These are phyloP conservation scores for Pongo pygmaeus DNA, from an alignment of 2,113 vertebrate species.

Conservation along the genomic window DNA sequence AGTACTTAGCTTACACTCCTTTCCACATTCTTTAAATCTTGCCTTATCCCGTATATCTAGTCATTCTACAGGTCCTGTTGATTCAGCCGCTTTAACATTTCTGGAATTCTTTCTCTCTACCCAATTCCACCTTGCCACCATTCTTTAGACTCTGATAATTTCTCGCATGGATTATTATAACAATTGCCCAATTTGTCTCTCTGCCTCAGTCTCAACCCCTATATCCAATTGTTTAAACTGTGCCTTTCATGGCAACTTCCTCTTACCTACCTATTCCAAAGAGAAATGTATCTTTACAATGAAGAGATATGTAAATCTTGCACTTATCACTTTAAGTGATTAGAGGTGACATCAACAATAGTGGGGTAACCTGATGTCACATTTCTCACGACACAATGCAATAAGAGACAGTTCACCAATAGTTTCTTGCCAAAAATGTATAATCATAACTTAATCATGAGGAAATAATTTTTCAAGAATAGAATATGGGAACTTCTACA, in stretches of 20 bases:
- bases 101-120: not conserved
- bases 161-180: not conserved
- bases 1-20: not conserved
- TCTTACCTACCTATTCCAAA: not conserved
- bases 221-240: not conserved
- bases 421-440: not conserved
- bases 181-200: not conserved
- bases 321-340: not conserved
- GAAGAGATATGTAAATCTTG: not conserved
- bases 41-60: not conserved
- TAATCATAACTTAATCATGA: conserved; percentile 15
- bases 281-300: not conserved
- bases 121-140: not conserved
- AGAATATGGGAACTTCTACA: not conserved
- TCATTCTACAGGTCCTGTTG: not conserved
- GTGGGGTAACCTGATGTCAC: not conserved
- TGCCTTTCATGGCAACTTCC: not conserved
- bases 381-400: not conserved
- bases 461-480: conserved; percentile 23
- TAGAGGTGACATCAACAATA: not conserved
- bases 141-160: not conserved
- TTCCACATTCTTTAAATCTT: not conserved
- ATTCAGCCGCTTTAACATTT: not conserved
- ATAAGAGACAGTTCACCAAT: not conserved
- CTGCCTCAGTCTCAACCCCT: not conserved